Evolutionary conservation across 30 jellyfish, hydroid and myxozoan species (phyloP).

Genomic region (Aurelia sp.): DNA sequence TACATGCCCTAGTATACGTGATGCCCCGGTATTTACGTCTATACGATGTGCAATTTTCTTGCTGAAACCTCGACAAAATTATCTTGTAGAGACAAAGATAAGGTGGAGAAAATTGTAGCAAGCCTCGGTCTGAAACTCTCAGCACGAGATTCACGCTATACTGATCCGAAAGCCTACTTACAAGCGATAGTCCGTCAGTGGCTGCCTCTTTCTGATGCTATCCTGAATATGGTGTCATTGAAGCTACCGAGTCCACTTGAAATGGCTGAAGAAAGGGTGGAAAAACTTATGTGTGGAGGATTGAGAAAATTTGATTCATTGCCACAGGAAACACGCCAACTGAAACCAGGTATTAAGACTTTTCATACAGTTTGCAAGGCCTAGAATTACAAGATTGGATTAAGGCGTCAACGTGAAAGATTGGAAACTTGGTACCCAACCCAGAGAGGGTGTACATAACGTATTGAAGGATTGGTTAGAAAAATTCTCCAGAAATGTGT

Average conservation of each 20-base stretch:
- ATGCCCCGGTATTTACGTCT: too few species aligned
- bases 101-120: constrained; percentile 74
- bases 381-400: too few species aligned
- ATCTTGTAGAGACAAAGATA: constrained; percentile 83
- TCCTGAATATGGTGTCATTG: constrained; percentile 83
- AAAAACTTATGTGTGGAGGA: constrained; percentile 87
- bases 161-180: constrained; percentile 73
- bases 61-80: not conserved
- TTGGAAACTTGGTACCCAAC: too few species aligned
- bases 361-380: too few species aligned
- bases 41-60: too few species aligned
- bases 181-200: constrained; percentile 96
- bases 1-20: too few species aligned
- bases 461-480: too few species aligned
- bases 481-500: too few species aligned
- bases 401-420: too few species aligned
- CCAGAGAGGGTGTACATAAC: too few species aligned
- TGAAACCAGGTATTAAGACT: constrained; percentile 63
- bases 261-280: constrained; percentile 80
- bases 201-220: constrained; percentile 96
- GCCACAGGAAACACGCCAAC: constrained; percentile 77
- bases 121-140: constrained; percentile 87
- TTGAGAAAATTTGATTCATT: constrained; percentile 76
- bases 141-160: constrained; percentile 79
- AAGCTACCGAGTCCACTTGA: constrained; percentile 94